Evolutionary conservation across 2,797 vertebrate species (phyloP), one percentile per base, ranked within the genome.

Genomic region (Lacerta bilineata): DNA sequence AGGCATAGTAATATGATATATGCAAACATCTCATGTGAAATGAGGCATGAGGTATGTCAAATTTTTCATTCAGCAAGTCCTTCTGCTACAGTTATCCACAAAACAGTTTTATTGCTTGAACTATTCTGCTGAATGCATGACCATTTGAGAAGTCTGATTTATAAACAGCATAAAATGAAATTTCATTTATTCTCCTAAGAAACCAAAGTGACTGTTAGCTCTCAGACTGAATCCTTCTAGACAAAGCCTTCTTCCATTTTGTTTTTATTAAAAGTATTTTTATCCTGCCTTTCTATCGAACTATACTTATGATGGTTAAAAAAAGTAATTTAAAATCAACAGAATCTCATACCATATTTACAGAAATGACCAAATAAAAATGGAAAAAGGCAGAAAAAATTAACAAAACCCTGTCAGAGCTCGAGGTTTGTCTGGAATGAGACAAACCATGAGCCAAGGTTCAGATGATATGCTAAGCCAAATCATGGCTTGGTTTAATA

Each of bases 91-190:
- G 43, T 50, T 85, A 50, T 74, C 71, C 25, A 15, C 61, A 66
- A 75, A 75, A 81, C 55, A 89, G 78, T 89, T 89, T 80, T 89
- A 89, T 61, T 89, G 59, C 78, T 80, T 74, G 69, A 85, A 80
- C 75, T 72, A 85, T 20, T 83, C 46, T 88, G 74, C 64, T 85
- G 77, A 85, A 80, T 64, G 29, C 75, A 79, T 72, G 50, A 25
- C 59, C n/a, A 85, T 85, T 89, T 85, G 43, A 80, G 25, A 75
- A 74, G 43, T 64, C 36, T 89, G 69, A 89, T 85, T 89, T 89
- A 89, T 81, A 85, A 75, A 59, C 33, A 80, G 18, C 41, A 85
- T 85, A 89, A 89, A 89, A 80, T 75, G 8, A 80, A 85, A 80
- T 7, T 10, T 55, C 71, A 76, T 85, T 85, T 85, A 68, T 75